Percentiles rank a stretch among this genome's conserved stretches.
These are phyloP conservation scores for Australoheros facetus DNA, from an alignment of 2,797 vertebrate genomes.

Conservation along the genomic window DNA sequence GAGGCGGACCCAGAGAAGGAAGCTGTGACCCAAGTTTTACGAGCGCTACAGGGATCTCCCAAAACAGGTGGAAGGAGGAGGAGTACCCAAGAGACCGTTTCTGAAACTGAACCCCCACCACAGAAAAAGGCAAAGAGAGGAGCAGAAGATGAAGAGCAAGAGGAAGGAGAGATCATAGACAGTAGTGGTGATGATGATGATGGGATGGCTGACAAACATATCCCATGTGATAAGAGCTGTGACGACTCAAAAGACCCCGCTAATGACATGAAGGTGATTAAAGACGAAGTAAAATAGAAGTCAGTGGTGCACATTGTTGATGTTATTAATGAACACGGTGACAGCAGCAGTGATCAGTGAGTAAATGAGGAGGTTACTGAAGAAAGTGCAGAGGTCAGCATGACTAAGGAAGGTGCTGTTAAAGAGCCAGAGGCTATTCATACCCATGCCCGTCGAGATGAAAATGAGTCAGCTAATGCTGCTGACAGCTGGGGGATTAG, in stretches of 20 bases:
- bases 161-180: conserved; percentile 81
- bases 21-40: conserved; percentile 14
- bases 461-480: conserved; percentile 44
- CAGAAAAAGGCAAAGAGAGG: conserved; percentile 61
- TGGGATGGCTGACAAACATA: not conserved
- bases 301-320: not conserved
- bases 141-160: conserved; percentile 48
- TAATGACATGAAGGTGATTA: not conserved
- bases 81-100: conserved; percentile 10
- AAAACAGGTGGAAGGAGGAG: not conserved
- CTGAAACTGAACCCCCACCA: conserved; percentile 43
- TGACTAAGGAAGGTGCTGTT: conserved; percentile 37
- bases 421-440: conserved; percentile 12
- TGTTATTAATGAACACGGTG: conserved; percentile 8
- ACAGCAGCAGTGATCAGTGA: conserved; percentile 13
- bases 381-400: conserved; percentile 36
- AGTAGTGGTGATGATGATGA: conserved; percentile 61
- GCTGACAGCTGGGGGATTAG: conserved; percentile 32
- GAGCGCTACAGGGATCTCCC: not conserved
- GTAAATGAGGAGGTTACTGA: conserved; percentile 3
- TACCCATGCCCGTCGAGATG: conserved; percentile 28
- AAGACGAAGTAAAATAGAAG: conserved; percentile 13
- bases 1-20: conserved; percentile 9
- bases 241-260: not conserved
- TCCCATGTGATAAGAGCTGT: not conserved